Evolutionary conservation across 2,113 vertebrate species (phyloP).

Genomic region (Xiphophorus couchianus): DNA sequence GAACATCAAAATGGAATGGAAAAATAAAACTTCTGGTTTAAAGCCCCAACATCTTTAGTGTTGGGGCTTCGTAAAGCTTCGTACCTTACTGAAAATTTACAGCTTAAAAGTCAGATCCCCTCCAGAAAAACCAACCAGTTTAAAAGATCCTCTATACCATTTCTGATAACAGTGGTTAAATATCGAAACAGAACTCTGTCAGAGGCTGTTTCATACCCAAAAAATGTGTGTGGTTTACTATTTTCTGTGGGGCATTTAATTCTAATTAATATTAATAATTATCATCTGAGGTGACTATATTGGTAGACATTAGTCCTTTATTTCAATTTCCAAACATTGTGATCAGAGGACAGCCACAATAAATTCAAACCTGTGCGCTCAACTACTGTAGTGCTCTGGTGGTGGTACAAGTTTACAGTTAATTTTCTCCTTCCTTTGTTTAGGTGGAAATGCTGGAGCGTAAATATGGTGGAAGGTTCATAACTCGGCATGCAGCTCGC

Average conservation of each 20-base stretch:
- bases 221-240: no score
- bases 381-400: not conserved
- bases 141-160: not conserved
- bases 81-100: no score
- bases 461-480: conserved; percentile 98
- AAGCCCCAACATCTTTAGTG: no score
- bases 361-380: not conserved
- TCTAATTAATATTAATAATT: not conserved
- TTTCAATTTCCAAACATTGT: not conserved
- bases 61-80: no score
- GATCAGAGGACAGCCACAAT: not conserved
- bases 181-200: no score
- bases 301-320: not conserved
- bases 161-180: not conserved
- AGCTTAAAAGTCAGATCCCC: not conserved
- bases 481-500: conserved; percentile 96
- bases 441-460: conserved; percentile 99
- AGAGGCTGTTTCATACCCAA: no score
- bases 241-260: no score
- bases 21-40: no score
- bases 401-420: not conserved
- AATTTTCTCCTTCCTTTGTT: conserved; percentile 19
- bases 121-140: not conserved
- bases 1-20: no score
- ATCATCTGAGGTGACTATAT: not conserved